A percentile compares a stretch with the other conserved stretches of the same genome.
phyloP scores from a whole-genome alignment of 2,113 vertebrate species.

The Crotalus tigris region DNA sequence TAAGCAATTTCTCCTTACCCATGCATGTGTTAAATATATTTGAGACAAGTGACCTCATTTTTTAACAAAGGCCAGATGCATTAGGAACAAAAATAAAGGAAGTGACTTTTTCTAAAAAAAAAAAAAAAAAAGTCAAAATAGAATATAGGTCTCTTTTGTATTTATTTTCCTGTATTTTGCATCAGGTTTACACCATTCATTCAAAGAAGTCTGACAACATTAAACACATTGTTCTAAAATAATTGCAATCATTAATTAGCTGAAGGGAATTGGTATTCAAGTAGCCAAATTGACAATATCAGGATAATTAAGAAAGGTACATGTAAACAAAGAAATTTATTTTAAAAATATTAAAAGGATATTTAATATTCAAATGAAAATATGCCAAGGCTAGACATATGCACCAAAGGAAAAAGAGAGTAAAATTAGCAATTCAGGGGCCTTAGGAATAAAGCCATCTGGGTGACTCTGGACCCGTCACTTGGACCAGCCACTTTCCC shows the following conservation, averaged over 20 bases:
- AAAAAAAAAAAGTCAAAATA: neutral
- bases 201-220: neutral
- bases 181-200: neutral
- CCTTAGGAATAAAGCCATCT: too few species aligned
- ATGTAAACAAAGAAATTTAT: neutral
- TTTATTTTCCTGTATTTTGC: neutral
- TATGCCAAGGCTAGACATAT: neutral
- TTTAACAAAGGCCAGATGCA: neutral
- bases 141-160: neutral
- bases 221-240: neutral
- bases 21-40: neutral
- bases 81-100: neutral
- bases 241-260: neutral
- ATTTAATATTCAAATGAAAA: neutral
- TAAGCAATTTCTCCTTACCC: neutral
- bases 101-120: neutral
- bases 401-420: neutral
- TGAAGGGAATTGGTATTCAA: neutral
- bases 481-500: too few species aligned
- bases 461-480: too few species aligned
- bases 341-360: neutral
- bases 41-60: neutral
- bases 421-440: neutral
- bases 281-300: neutral
- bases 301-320: neutral